These are phyloP conservation scores for Ischnura elegans DNA, from an alignment of 2,888 invertebrate genomes.

Conservation along the genomic window DNA sequence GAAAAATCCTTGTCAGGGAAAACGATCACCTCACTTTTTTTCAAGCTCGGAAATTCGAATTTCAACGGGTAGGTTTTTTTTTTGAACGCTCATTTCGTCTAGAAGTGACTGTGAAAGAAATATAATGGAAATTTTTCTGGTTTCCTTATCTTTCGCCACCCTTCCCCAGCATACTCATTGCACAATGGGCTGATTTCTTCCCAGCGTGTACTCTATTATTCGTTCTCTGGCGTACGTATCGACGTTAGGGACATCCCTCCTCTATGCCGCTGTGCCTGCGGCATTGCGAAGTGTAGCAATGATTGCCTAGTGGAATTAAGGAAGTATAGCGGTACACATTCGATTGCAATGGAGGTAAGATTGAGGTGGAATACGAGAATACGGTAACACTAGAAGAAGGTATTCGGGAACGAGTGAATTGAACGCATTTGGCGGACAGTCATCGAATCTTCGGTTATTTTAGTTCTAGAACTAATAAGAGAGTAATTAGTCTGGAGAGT, in stretches of 20 bases:
- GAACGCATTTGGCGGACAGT: too few species aligned
- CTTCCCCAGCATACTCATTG: not conserved
- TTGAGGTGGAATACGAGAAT: too few species aligned
- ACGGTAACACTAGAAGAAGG: too few species aligned
- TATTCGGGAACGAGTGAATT: too few species aligned
- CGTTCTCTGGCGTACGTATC: not conserved
- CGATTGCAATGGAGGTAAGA: too few species aligned
- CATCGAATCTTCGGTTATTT: too few species aligned
- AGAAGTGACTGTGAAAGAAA: not conserved
- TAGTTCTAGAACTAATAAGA: too few species aligned
- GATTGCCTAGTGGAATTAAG: not conserved
- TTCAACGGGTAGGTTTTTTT: not conserved
- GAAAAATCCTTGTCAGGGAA: not conserved
- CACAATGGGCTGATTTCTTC: not conserved
- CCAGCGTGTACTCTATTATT: not conserved
- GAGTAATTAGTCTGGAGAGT: not conserved
- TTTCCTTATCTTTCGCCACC: not conserved
- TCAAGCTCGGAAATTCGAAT: not conserved
- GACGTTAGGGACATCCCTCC: not conserved
- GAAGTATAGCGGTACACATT: not conserved
- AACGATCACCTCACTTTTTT: not conserved
- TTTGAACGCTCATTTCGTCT: not conserved
- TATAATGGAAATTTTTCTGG: not conserved
- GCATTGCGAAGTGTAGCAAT: not conserved
- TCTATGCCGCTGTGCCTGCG: too few species aligned